Evolutionary conservation across 2,888 invertebrate genomes (phyloP), one percentile per base, ranked within the genome.

Genomic region (Ptilodon capucinus): DNA sequence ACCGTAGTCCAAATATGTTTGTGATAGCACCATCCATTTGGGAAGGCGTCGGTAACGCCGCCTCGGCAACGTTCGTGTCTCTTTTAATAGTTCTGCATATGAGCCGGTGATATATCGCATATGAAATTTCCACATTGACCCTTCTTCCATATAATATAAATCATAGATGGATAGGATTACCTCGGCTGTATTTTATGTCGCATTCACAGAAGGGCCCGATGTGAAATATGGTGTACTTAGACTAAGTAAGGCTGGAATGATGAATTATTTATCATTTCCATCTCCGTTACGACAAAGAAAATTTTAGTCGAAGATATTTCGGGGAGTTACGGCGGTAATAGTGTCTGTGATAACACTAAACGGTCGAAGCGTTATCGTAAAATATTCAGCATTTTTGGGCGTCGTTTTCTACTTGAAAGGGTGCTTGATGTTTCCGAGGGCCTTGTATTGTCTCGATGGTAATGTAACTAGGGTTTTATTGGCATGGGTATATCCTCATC

Each of bases 121-220:
- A 81, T 84, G 81, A 80, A 85, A 85, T 80, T 77, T 81, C 81
- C 75, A 80, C 79, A 81, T 76, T 87, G 88, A 85, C 86, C 89
- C 86, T 85, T 74, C 78, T 72, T 67, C 62, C 74, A 76, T 77
- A 89, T 89, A 89, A 76, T 77, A 89, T 89, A 89, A 89, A 89
- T 89, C 88, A 86, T 77, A 74, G 73, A 88, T 86, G 79, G 86
- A 87, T 86, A 83, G 88, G 87, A 87, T 89, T 87, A 88, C 82
- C 81, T 77, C 74, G 79, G 50, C 60, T 85, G 86, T 88, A 88
- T 89, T 88, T 89, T 85, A 87, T 76, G 86, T 86, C 87, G 77
- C 79, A 82, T 80, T 79, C 79, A 81, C 80, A 82, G 80, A 84
- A 87, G 85, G 85, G 81, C 76, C 75, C 71, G 58, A 79, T 84